Conservation (phyloP, 1,140 invertebrate species). For the Drosophila miranda region DNA sequence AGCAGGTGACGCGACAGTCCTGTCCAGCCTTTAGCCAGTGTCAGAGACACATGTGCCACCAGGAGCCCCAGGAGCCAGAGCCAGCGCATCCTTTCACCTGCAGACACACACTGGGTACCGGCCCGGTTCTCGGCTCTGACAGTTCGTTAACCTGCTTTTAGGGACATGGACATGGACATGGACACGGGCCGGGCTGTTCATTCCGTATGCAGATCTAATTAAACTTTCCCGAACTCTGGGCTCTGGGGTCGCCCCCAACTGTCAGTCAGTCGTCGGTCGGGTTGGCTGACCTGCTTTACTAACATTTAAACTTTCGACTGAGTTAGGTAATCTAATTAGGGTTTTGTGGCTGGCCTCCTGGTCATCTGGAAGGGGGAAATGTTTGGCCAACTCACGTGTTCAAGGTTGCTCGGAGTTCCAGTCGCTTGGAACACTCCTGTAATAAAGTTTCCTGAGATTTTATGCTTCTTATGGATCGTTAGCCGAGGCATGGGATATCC, state of each 20-base stretch:
- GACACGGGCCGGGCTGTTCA: slow-evolving; percentile 20
- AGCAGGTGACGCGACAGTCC: background rate
- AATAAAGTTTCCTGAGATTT: no score
- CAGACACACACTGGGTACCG: slow-evolving; percentile 12
- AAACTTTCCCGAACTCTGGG: slow-evolving; percentile 56
- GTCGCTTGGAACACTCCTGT: no score
- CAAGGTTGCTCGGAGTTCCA: slow-evolving; percentile 20
- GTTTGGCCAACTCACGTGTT: slow-evolving; percentile 31
- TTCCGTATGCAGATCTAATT: slow-evolving; percentile 76
- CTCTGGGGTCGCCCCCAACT: slow-evolving; percentile 16
- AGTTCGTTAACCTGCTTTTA: slow-evolving; percentile 46
- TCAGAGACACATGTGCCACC: slow-evolving; percentile 1
- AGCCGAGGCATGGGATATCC: no score
- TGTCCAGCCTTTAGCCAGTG: background rate
- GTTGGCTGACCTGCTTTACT: slow-evolving; percentile 52
- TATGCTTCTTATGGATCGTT: no score
- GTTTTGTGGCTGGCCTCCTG: slow-evolving; percentile 6
- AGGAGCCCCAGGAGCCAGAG: background rate
- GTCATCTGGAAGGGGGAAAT: slow-evolving; percentile 6
- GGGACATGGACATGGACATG: slow-evolving; percentile 8
- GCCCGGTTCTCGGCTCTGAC: background rate
- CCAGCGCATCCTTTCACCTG: slow-evolving; percentile 43
- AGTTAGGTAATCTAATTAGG: slow-evolving; percentile 35
- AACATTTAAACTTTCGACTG: slow-evolving; percentile 31
- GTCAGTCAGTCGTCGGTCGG: slow-evolving; percentile 19